Base-by-base conservation (phyloP, 92 coral and sea anemone genomes). In the Phenganax marumi region DNA sequence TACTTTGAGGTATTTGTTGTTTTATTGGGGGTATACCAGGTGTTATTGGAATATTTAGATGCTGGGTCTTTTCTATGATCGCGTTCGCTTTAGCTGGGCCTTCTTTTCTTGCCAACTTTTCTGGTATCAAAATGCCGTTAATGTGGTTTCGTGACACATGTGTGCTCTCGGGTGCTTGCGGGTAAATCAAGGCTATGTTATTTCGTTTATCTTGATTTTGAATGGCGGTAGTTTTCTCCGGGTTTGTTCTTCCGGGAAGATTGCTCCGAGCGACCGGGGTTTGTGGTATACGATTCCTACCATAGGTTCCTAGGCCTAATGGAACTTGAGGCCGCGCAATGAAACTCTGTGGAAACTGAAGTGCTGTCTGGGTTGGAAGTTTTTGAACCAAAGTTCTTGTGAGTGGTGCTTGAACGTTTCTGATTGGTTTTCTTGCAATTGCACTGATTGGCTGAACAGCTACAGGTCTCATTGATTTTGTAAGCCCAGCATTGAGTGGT, bases 241-340 rank as follows among this genome's bases (percentile, higher is more conserved):
- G 77, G 39, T 21, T 49, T 8, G 56, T 46, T 49, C 22, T 72
- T 2, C 43, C 57, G 57, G 24, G 60, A 7, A 49, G 7, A 17
- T 8, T 48, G n/a, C 10, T 43, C 51, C 54, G 75, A 22, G 53
- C 77, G 46, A 3, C 63, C 1, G 77, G 77, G 3, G 25, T 75
- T 48, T 24, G n/a, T 9, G 83, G 83, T 39, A 78, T 78, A 9
- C 11, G 70, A 50, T 78, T 61, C 48, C 83, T 43, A 19, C 83
- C 73, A 72, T 78, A 78, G 13, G 83, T 51, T 17, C 65, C 71
- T 11, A 57, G 52, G 23, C 57, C 39, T 50, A 76, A 26, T 7
- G 81, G 81, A 11, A 48, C 60, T 8, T 16, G 22, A 8, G 68
- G 19, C 52, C 53, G 50, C 60, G 83, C 43, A 22, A 16, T 19